A percentile compares a stretch with the other conserved stretches of the same genome.
These are phyloP conservation scores for Pseudomyrmex dendroicus DNA, from an alignment of 1,140 invertebrate genomes.

Conservation along the genomic window DNA sequence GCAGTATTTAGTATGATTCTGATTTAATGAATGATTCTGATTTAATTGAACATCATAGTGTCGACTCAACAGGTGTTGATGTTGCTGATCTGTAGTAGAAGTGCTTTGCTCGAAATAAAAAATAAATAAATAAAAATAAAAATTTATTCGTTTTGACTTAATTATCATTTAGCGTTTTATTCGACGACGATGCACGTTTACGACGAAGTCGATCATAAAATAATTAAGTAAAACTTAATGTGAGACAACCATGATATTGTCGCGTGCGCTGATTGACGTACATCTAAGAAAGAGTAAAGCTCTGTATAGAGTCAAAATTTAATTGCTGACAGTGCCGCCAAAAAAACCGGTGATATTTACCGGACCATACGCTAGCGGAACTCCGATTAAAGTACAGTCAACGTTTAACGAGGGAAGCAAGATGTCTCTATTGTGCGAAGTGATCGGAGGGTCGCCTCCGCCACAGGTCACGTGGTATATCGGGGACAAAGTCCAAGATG, in stretches of 20 bases:
- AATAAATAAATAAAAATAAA: constrained; percentile 9
- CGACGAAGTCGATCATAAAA: constrained; percentile 17
- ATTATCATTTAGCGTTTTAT: constrained; percentile 21
- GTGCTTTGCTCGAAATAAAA: background rate
- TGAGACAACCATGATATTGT: constrained; percentile 13
- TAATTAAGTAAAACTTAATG: background rate
- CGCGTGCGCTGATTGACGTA: background rate
- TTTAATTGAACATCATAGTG: constrained; percentile 46
- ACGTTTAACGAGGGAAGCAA: constrained; percentile 91
- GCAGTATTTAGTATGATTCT: constrained; percentile 50
- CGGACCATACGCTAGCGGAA: constrained; percentile 86
- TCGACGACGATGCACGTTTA: background rate
- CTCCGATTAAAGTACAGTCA: constrained; percentile 89
- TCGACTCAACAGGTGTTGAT: constrained; percentile 58
- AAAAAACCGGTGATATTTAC: constrained; percentile 93
- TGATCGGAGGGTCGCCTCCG: constrained; percentile 86
- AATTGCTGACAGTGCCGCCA: constrained; percentile 89
- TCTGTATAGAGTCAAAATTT: background rate
- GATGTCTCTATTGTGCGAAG: constrained; percentile 88
- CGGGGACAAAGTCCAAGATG: constrained; percentile 74
- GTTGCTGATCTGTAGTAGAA: constrained; percentile 6
- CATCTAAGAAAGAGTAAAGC: constrained; percentile 39
- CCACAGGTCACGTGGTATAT: constrained; percentile 82
- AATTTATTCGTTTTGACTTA: background rate
- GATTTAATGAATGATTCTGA: constrained; percentile 37